Conservation (phyloP, 2,113 vertebrate genomes). For the Sceloporus undulatus region DNA sequence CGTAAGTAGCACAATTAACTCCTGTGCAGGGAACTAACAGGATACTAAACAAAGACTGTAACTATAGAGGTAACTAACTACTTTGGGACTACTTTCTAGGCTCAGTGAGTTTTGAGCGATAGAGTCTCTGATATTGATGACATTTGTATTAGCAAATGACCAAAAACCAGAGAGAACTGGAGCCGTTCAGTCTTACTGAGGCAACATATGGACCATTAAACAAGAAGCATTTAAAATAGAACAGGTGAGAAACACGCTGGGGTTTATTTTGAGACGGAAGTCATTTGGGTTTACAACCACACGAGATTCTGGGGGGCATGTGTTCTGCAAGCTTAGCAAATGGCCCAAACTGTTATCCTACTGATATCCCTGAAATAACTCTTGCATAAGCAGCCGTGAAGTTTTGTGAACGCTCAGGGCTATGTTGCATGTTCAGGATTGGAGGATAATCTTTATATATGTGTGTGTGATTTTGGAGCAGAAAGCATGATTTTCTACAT, state of each 20-base stretch:
- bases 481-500: too few species aligned
- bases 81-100: too few species aligned
- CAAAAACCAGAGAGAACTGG: not conserved
- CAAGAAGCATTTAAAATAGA: slow-evolving; percentile 11
- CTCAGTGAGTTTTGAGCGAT: not conserved
- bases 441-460: too few species aligned
- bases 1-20: too few species aligned
- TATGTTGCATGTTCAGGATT: not conserved
- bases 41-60: too few species aligned
- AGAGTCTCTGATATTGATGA: too few species aligned
- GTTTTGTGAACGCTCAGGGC: not conserved
- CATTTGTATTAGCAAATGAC: not conserved
- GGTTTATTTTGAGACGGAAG: slow-evolving; percentile 27
- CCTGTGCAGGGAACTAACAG: too few species aligned
- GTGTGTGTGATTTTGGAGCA: too few species aligned
- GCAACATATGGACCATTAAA: slow-evolving; percentile 9
- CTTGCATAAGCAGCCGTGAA: not conserved
- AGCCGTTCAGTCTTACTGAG: not conserved
- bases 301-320: not conserved
- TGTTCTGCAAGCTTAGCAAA: not conserved
- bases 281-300: slow-evolving; percentile 1
- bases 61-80: too few species aligned
- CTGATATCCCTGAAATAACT: not conserved
- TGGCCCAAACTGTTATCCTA: not conserved
- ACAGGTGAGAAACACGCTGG: slow-evolving; percentile 25